Evolutionary conservation across 1,140 invertebrate species (phyloP).

Genomic region (Lineus longissimus): DNA sequence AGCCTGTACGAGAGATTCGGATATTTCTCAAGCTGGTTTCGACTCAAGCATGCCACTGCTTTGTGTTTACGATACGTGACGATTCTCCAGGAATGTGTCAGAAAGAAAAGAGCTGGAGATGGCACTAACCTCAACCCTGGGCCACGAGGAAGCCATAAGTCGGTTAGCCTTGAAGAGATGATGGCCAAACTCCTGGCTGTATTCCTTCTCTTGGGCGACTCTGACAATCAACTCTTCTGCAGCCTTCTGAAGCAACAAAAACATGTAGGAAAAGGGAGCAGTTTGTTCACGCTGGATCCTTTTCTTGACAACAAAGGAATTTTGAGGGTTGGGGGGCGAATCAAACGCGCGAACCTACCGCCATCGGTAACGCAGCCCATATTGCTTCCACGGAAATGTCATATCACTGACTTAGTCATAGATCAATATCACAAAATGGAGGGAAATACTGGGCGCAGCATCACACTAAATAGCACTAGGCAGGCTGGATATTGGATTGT

Average conservation of each 20-base stretch:
- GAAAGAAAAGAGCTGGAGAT: neutral
- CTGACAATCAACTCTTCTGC: neutral
- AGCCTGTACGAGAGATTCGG: neutral
- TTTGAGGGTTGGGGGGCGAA: slow-evolving; percentile 11
- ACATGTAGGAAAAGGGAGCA: neutral
- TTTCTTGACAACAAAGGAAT: slow-evolving; percentile 15
- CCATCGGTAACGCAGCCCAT: slow-evolving; percentile 12
- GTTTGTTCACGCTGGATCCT: slow-evolving; percentile 9
- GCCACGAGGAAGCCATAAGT: neutral
- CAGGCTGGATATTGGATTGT: no score
- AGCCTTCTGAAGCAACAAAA: slow-evolving; percentile 1
- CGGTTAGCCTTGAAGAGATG: neutral
- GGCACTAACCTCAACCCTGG: no score
- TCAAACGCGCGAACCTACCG: neutral
- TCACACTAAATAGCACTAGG: no score
- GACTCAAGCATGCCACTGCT: slow-evolving; percentile 8
- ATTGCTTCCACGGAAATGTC: slow-evolving; percentile 10
- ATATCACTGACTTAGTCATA: no score
- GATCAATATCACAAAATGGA: no score
- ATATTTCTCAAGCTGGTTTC: slow-evolving; percentile 18
- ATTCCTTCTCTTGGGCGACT: slow-evolving; percentile 2
- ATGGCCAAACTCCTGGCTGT: neutral
- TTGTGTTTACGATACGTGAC: neutral
- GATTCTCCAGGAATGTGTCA: neutral
- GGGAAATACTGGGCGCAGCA: no score